Conservation (phyloP, 2,797 vertebrate species). For the Halcyon smyrnensis region DNA sequence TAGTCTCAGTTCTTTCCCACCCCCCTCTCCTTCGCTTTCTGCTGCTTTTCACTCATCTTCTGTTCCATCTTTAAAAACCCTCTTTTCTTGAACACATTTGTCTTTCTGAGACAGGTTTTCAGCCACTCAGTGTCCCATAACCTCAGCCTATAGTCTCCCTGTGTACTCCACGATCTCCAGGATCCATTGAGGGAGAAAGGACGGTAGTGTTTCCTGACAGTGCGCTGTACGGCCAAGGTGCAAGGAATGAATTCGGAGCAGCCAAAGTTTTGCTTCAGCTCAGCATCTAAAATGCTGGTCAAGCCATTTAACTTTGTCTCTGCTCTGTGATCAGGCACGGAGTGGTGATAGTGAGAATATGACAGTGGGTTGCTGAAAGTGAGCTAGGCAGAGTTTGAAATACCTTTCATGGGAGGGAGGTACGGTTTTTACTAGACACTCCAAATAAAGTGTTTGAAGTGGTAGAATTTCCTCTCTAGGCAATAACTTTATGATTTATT, state of each 20-base stretch:
- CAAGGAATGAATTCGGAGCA: not conserved
- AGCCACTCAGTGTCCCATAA: not conserved
- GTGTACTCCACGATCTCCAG: not conserved
- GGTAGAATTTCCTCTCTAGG: not conserved
- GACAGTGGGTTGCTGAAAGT: not conserved
- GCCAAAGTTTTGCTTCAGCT: not conserved
- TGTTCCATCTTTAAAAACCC: not conserved
- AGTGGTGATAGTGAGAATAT: not conserved
- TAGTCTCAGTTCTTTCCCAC: not conserved
- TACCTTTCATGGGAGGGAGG: not conserved
- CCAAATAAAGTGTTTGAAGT: not conserved
- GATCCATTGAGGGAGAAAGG: not conserved
- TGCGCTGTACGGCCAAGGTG: not conserved
- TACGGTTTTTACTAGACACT: not conserved
- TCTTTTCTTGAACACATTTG: not conserved
- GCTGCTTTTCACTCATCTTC: not conserved
- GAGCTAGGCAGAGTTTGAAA: not conserved
- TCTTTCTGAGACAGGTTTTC: not conserved
- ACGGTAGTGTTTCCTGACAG: not conserved
- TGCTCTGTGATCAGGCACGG: not conserved
- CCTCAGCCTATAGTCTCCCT: not conserved
- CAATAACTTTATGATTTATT: not conserved
- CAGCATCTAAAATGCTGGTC: not conserved
- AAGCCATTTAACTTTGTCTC: not conserved
- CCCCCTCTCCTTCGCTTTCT: not conserved